Percentiles rank a stretch among this genome's conserved stretches.
Conservation (phyloP, 1,140 invertebrate genomes). For the Drosophila biarmipes region DNA sequence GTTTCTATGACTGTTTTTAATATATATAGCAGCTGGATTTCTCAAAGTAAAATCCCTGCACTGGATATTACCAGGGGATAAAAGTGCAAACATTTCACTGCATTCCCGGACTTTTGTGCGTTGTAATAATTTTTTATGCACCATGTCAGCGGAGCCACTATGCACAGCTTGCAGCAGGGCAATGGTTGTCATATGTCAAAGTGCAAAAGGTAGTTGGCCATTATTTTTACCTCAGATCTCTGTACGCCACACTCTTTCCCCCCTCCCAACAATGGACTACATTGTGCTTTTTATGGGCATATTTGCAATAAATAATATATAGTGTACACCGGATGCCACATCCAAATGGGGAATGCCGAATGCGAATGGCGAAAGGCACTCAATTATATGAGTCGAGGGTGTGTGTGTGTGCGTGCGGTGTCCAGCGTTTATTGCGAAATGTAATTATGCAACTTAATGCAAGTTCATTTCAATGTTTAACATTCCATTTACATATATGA, state of each 20-base stretch:
- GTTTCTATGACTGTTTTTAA: conserved; percentile 3
- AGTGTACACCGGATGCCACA: conserved; percentile 27
- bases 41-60: not conserved
- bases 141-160: conserved; percentile 13
- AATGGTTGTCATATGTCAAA: conserved; percentile 62
- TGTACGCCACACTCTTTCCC: conserved; percentile 3
- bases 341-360: conserved; percentile 7
- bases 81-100: conserved; percentile 32
- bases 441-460: conserved; percentile 81
- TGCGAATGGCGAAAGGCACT: conserved; percentile 14
- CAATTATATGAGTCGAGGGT: too few relatives aligned
- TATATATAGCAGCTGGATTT: too few relatives aligned
- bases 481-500: conserved; percentile 79
- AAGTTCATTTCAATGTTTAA: conserved; percentile 81
- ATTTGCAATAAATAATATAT: conserved; percentile 71
- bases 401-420: conserved; percentile 9
- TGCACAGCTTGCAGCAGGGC: conserved; percentile 31
- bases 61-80: conserved; percentile 8
- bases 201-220: conserved; percentile 49
- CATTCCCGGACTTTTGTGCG: conserved; percentile 7
- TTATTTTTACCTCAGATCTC: conserved; percentile 45
- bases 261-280: not conserved
- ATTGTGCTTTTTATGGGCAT: conserved; percentile 70
- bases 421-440: conserved; percentile 67
- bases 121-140: conserved; percentile 49